phyloP scores from a whole-genome alignment of 1,140 invertebrate species.

The Aphaenogaster floridana region DNA sequence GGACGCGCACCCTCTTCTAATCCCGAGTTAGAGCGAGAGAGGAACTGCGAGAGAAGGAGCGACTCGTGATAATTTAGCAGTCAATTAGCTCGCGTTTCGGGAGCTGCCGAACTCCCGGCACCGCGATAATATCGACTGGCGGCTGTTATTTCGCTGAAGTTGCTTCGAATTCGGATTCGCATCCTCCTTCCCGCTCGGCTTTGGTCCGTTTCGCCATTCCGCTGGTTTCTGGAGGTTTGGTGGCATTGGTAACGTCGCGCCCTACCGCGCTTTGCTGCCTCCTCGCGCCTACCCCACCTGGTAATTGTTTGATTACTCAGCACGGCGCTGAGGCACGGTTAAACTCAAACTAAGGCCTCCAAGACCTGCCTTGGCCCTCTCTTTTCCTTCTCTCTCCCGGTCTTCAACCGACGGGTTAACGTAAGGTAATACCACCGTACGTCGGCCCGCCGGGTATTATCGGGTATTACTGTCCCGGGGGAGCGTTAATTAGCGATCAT shows the following conservation, averaged over 20 bases:
- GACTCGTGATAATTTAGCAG: constrained; percentile 84
- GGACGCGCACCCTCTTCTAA: constrained; percentile 9
- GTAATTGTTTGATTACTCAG: constrained; percentile 88
- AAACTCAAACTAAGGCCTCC: constrained; percentile 85
- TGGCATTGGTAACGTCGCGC: constrained; percentile 60
- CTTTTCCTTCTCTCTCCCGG: constrained; percentile 37
- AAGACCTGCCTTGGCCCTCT: constrained; percentile 71
- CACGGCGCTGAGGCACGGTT: constrained; percentile 83
- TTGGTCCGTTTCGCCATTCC: constrained; percentile 67
- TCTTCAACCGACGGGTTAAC: constrained; percentile 69
- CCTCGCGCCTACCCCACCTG: constrained; percentile 58
- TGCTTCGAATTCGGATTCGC: constrained; percentile 78
- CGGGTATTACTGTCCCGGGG: constrained; percentile 79
- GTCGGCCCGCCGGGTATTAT: constrained; percentile 72
- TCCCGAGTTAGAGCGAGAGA: neutral
- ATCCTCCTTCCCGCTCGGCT: constrained; percentile 58
- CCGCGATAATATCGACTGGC: constrained; percentile 85
- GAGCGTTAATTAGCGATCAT: constrained; percentile 83
- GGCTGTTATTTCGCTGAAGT: constrained; percentile 86
- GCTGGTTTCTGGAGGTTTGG: constrained; percentile 62
- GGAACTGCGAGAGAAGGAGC: neutral
- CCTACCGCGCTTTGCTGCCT: constrained; percentile 36
- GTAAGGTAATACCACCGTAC: constrained; percentile 73
- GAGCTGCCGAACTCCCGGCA: constrained; percentile 78
- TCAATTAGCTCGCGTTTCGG: constrained; percentile 84